Conservation (phyloP, 2,797 vertebrate genomes). For the Sebastes oblongus region DNA sequence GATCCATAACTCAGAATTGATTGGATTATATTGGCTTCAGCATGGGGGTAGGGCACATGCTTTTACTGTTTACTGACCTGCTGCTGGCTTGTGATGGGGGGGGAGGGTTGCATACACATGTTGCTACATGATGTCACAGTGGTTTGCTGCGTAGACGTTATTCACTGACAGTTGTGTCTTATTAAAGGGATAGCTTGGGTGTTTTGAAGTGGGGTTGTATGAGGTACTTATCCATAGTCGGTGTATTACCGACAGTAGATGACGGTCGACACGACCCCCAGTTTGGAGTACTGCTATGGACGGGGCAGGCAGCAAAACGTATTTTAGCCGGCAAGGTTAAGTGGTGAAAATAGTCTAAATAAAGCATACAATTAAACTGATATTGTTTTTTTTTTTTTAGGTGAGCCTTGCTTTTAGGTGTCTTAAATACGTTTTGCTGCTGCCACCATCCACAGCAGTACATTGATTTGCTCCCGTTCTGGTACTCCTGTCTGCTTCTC, state of each 20-base stretch:
- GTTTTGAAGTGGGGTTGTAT: no score
- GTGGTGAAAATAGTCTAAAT: no score
- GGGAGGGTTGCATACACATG: background rate
- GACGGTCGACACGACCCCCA: no score
- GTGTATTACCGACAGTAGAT: no score
- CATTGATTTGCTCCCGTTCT: background rate
- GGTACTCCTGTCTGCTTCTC: background rate
- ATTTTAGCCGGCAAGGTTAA: no score
- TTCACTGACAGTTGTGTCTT: background rate
- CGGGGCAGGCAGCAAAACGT: no score
- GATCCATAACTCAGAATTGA: slow-evolving; percentile 74
- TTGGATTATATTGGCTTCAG: slow-evolving; percentile 65
- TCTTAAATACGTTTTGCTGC: background rate
- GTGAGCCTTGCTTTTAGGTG: background rate
- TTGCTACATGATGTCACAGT: slow-evolving; percentile 44
- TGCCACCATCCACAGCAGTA: background rate
- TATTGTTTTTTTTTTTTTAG: no score
- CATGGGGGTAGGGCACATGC: slow-evolving; percentile 25
- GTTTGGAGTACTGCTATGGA: no score
- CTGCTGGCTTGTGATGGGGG: slow-evolving; percentile 21
- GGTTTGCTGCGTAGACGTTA: background rate
- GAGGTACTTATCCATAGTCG: no score
- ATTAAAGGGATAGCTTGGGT: background rate
- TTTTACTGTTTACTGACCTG: slow-evolving; percentile 38
- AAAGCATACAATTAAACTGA: no score